Evolutionary conservation across 1,140 invertebrate species (phyloP), one percentile per base, ranked within the genome.

Genomic region (Penaeus japonicus): DNA sequence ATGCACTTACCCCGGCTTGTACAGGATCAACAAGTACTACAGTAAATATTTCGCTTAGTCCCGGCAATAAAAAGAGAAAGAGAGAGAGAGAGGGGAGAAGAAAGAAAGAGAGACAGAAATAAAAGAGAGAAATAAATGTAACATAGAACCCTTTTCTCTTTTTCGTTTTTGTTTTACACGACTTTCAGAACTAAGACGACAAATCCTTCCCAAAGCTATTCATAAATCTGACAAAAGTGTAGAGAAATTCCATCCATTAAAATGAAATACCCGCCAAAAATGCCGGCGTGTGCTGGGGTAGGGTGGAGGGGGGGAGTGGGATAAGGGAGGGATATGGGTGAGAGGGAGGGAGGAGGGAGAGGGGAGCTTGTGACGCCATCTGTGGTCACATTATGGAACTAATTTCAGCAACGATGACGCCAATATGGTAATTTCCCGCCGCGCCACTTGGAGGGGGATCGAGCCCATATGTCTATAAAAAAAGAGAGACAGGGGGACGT

Each of bases 361-460:
- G 39, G 84, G 75, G n/a, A 22, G 75, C 30, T 54, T 12, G 77
- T 86, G 77, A 77, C 75, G 85, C 77, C 85, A 86, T 86, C 85
- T 86, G 85, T 80, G 85, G 85, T 30, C 85, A 86, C 62, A 86
- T 86, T 86, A 86, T 86, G 75, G 77, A 86, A 86, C 85, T 86
- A 86, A 86, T 86, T 86, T 86, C 75, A 57, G 54, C 77, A 80
- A 78, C 85, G 77, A 80, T 86, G 85, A 78, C 85, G 85, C 85
- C 85, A 80, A 80, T 86, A 86, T 86, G 85, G 85, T 86, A 86
- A 86, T 86, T 65, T 47, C 57, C 77, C 47, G 30, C n/a, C 53
- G 59, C 82, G 10, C 82, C 59, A 47, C 47, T 59, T 55, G 77
- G 39, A 35, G 39, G 73, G 54, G 77, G 77, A 30, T 70, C n/a